Base-by-base conservation (phyloP, 2,888 invertebrate genomes). In the Gymnosoma rotundatum region DNA sequence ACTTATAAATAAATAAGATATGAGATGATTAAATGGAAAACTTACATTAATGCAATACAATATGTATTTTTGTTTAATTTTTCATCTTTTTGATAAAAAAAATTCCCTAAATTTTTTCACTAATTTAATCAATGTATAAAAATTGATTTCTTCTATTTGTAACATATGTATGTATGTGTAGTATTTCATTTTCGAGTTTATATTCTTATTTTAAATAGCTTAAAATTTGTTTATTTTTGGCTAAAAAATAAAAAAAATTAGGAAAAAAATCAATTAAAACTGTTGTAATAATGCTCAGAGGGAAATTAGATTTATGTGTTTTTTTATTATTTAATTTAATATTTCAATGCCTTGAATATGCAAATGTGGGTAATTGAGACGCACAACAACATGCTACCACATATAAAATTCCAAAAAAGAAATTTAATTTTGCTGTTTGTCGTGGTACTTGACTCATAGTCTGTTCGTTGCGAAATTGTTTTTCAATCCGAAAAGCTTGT, bases 371-470 rank as follows among this genome's bases (percentile, higher is more conserved):
- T 87, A 96, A 91, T 87, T 93, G 93, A 83, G 94, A 93, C 83
- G 95, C 95, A 93, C 95, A 94, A 89, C 95, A 94, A 92, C 97
- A 96, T 74, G 97, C 96, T 83, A 97, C 93, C 87, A 98, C 96
- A 91, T 98, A 98, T 80, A 98, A 93, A 92, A 98, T 94, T 52
- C 98, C 98, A 92, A 98, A 96, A 92, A 96, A 96, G 89, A 98
- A 95, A 92, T 98, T 98, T 56, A 98, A 93, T 90, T 96, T 95
- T 12, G 98, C 98, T 56, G 98, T 97, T 92, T 96, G 95, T 88
- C 96, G 94, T 2, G 98, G 98, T 83, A 98, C 96, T 91, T 94
- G 94, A 87, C 95, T 95, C 93, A 98, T 96, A 70, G 95, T 95
- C 83, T 95, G 95, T 72, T 95, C 94, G 87, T 94, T 94, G 83